Evolutionary conservation across 2,113 vertebrate species (phyloP).

Genomic region (Mastomys coucha): DNA sequence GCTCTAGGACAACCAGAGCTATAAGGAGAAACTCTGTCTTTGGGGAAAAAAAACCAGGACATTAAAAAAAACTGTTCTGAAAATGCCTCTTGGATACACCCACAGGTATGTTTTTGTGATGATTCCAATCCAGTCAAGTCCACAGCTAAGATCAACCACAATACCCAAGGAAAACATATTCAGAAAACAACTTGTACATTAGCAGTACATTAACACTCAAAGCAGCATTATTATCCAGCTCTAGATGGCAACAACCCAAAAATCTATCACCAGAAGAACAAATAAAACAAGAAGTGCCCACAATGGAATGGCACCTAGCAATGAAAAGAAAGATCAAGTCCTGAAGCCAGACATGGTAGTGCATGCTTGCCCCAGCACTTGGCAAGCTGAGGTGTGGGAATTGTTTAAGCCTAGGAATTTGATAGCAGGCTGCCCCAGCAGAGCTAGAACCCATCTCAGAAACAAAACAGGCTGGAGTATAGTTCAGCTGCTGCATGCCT

Average conservation of each 20-base stretch:
- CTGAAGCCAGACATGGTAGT: neutral
- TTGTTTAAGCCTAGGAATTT: neutral
- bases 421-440: neutral
- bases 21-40: neutral
- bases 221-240: neutral
- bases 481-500: neutral
- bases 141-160: neutral
- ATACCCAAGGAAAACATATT: neutral
- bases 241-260: no score
- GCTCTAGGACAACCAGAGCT: neutral
- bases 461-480: neutral
- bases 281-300: neutral
- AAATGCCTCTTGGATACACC: neutral
- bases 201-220: neutral
- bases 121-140: neutral
- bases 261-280: no score
- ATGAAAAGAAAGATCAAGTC: neutral
- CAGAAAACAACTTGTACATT: neutral
- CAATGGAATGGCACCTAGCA: neutral
- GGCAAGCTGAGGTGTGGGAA: neutral
- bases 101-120: neutral
- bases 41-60: no score
- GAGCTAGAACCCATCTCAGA: neutral
- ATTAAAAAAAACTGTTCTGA: neutral
- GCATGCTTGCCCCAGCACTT: neutral